Evolutionary conservation across 2,888 invertebrate genomes (phyloP), one percentile per base, ranked within the genome.

Genomic region (Trichopoda pennipes): DNA sequence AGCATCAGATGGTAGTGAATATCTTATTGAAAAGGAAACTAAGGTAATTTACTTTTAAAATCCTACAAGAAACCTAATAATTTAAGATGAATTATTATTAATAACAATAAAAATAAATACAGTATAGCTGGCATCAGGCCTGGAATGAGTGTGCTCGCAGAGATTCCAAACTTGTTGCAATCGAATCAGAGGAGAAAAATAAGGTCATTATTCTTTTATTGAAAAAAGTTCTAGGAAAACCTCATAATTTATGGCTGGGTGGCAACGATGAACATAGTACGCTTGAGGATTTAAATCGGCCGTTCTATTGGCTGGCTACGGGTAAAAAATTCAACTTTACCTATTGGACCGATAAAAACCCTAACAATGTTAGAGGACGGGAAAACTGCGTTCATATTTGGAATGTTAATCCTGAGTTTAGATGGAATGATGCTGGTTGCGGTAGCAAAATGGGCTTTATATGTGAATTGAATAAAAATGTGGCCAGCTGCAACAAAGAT

Each of bases 91-190:
- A 4, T 28, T 28, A 16, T n/a, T n/a, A n/a, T n/a, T n/a, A n/a
- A 23, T 14, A 14, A 19, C 3, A 9, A n/a, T 32, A 44, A 19
- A 9, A 21, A 19, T 1, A 23, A 61, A 23, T 44, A 7, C 35
- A 79, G 78, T 73, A 66, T 19, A 79, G 73, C 44, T 79, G 72
- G 72, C 53, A 64, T 47, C n/a, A 66, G 12, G 78, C 72, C 3
- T 58, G 17, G 16, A 35, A 60, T 53, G 53, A 60, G 17, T 79
- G 78, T 66, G 53, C 78, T 3, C 64, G 72, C 16, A n/a, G 49
- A 14, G 35, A 66, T 14, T 19, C 12, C 12, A 64, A 78, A 21
- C 38, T 78, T 21, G 10, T 60, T 16, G 32, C 21, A 32, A 72
- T 78, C 19, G 78, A 78, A 14, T n/a, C 58, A 32, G 49, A 49